A percentile compares a stretch with the other conserved stretches of the same genome.
phyloP scores from a whole-genome alignment of 2,113 vertebrate genomes.

The Nothobranchius kuhntae region DNA sequence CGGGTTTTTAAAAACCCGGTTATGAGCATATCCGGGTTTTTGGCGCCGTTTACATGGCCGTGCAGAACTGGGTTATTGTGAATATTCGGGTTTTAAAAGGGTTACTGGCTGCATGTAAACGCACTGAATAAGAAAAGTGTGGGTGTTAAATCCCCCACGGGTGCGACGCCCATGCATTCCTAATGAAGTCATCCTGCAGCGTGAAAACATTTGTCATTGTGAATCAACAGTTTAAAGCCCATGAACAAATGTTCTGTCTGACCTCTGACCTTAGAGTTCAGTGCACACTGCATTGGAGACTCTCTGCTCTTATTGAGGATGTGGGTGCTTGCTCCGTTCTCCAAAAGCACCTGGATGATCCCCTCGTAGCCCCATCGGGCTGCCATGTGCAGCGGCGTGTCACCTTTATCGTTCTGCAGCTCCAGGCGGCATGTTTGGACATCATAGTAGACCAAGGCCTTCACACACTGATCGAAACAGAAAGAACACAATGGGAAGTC shows the following conservation, averaged over 20 bases:
- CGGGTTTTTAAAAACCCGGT: too few relatives aligned
- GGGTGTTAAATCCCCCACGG: too few relatives aligned
- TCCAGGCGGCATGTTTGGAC: constrained; percentile 86
- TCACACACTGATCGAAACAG: constrained; percentile 87
- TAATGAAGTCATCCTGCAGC: background rate
- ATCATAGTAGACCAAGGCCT: constrained; percentile 95
- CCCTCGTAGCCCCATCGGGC: constrained; percentile 96
- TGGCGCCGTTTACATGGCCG: too few relatives aligned
- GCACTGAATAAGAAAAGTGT: too few relatives aligned
- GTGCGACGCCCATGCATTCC: too few relatives aligned
- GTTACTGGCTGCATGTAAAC: too few relatives aligned
- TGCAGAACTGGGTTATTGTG: too few relatives aligned
- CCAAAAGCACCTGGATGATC: constrained; percentile 91
- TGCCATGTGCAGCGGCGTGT: constrained; percentile 91
- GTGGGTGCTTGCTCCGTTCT: constrained; percentile 87
- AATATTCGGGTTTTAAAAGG: too few relatives aligned
- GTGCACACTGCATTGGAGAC: constrained; percentile 86
- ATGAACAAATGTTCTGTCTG: background rate
- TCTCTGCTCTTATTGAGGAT: constrained; percentile 87
- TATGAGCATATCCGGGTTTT: too few relatives aligned
- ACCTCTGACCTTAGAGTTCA: constrained; percentile 91
- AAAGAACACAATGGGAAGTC: background rate
- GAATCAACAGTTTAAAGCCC: background rate
- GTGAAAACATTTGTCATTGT: background rate
- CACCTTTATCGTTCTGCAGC: constrained; percentile 92